A percentile compares a stretch with the other conserved stretches of the same genome.
Evolutionary conservation across 1,140 invertebrate species (phyloP).

Genomic region (Drosophila sp.): DNA sequence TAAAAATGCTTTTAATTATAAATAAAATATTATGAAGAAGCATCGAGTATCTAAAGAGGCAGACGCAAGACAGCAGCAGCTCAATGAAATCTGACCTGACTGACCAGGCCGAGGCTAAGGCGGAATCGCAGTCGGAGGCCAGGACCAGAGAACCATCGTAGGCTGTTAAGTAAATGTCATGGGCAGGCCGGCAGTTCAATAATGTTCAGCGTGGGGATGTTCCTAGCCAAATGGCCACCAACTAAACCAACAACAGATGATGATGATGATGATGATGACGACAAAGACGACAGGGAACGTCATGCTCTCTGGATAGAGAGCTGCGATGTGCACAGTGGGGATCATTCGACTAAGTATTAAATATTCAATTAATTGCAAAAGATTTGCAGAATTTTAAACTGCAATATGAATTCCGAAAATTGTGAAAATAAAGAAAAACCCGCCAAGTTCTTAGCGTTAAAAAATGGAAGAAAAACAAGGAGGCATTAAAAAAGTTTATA

Average conservation of each 20-base stretch:
- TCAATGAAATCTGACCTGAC: slow-evolving; percentile 30
- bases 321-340: not conserved
- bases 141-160: too few species aligned
- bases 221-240: slow-evolving; percentile 40
- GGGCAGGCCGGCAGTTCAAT: slow-evolving; percentile 28
- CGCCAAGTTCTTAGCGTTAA: too few species aligned
- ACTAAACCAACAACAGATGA: slow-evolving; percentile 53
- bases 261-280: slow-evolving; percentile 34
- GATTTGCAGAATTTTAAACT: too few species aligned
- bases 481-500: not conserved
- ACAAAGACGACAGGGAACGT: slow-evolving; percentile 16
- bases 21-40: slow-evolving; percentile 58
- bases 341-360: too few species aligned
- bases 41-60: slow-evolving; percentile 13
- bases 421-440: too few species aligned
- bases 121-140: slow-evolving; percentile 15
- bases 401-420: too few species aligned
- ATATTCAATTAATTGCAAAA: too few species aligned
- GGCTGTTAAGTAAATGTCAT: slow-evolving; percentile 57
- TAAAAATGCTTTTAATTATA: slow-evolving; percentile 53
- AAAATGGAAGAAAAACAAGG: not conserved
- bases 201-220: slow-evolving; percentile 21
- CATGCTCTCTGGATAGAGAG: slow-evolving; percentile 1
- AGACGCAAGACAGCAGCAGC: not conserved
- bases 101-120: slow-evolving; percentile 4